These are phyloP conservation scores for Coregonus clupeaformis DNA, from an alignment of 2,113 vertebrate species.

Conservation along the genomic window DNA sequence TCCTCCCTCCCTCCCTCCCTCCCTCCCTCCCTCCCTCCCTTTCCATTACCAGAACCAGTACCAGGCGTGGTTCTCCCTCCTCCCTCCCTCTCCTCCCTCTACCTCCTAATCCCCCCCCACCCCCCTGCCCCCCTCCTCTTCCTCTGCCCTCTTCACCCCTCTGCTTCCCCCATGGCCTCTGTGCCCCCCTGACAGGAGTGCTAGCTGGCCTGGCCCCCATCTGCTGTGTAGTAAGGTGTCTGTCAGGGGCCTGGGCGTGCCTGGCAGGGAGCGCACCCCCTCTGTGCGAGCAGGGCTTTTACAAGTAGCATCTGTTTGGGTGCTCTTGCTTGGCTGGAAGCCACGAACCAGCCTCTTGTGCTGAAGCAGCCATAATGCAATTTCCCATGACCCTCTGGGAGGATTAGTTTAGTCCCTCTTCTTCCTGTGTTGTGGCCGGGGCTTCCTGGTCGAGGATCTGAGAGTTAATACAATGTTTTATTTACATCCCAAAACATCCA, in stretches of 20 bases:
- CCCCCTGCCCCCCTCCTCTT: neutral
- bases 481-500: too few species aligned
- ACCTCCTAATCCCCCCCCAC: neutral
- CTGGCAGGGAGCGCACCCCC: slow-evolving; percentile 18
- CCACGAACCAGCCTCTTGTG: slow-evolving; percentile 40
- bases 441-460: neutral
- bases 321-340: slow-evolving; percentile 41
- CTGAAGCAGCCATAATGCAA: slow-evolving; percentile 47
- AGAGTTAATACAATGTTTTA: too few species aligned
- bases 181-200: slow-evolving; percentile 26
- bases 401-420: slow-evolving; percentile 19
- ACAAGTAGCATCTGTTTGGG: slow-evolving; percentile 50
- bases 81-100: neutral
- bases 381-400: slow-evolving; percentile 51
- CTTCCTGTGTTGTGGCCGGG: slow-evolving; percentile 30
- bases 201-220: slow-evolving; percentile 19
- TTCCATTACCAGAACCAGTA: too few species aligned
- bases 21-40: neutral
- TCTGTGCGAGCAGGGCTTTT: slow-evolving; percentile 38
- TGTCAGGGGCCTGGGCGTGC: slow-evolving; percentile 13
- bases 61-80: too few species aligned
- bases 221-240: slow-evolving; percentile 52
- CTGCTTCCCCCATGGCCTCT: neutral
- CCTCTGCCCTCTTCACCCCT: neutral
- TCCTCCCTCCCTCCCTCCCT: too few species aligned